Conservation (phyloP, 2,888 invertebrate genomes). For the Tinea trinotella region DNA sequence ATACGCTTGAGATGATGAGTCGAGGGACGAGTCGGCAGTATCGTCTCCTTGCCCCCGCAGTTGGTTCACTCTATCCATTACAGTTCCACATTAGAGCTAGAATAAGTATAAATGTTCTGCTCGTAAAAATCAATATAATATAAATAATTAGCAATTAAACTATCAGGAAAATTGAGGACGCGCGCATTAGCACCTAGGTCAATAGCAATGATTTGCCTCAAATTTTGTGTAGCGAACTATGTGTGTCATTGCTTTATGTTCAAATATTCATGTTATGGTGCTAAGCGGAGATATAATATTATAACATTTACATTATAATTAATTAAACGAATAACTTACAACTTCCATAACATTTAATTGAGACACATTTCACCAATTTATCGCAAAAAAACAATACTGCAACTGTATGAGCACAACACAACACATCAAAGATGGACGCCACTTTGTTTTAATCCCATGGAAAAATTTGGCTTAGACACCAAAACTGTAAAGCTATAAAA, state of each 20-base stretch:
- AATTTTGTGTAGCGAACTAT: conserved; percentile 58
- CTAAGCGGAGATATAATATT: not conserved
- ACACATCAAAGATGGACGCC: conserved; percentile 71
- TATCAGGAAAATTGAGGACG: conserved; percentile 48
- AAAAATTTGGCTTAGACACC: too few species aligned
- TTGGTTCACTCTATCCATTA: conserved; percentile 65
- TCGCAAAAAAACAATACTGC: not conserved
- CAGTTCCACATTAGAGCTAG: conserved; percentile 53
- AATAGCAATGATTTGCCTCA: conserved; percentile 58
- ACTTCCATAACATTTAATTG: not conserved
- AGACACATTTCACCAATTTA: not conserved
- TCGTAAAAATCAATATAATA: not conserved
- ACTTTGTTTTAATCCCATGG: conserved; percentile 23
- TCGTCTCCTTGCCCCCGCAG: conserved; percentile 51
- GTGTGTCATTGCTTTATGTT: conserved; percentile 46
- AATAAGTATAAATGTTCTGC: not conserved
- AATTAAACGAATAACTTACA: not conserved
- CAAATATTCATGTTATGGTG: not conserved
- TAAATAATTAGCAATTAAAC: conserved; percentile 3
- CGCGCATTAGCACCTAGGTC: conserved; percentile 61
- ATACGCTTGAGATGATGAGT: conserved; percentile 51
- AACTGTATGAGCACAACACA: conserved; percentile 48
- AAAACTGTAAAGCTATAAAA: too few species aligned
- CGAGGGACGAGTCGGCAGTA: conserved; percentile 47
- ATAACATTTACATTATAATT: not conserved